phyloP scores from a whole-genome alignment of 2,113 vertebrate species.

The Thunnus thynnus region DNA sequence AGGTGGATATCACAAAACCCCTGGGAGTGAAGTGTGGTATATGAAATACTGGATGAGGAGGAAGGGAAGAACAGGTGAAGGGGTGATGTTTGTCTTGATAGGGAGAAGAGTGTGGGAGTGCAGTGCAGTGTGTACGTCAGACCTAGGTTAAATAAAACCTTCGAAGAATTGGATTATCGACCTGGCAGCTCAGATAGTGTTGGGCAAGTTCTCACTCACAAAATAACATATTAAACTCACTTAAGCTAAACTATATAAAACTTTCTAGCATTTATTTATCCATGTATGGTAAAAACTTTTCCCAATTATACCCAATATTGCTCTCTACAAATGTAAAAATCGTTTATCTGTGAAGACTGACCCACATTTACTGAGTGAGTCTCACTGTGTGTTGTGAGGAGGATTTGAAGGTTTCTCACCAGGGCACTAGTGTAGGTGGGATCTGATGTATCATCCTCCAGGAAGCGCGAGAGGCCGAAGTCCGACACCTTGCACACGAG shows the following conservation, averaged over 20 bases:
- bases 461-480: constrained; percentile 96
- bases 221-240: background rate
- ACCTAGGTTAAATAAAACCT: constrained; percentile 30
- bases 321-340: no score
- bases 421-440: constrained; percentile 98
- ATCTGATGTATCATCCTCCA: constrained; percentile 97
- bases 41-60: constrained; percentile 50
- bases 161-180: background rate
- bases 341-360: background rate
- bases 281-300: no score
- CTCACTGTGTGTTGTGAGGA: background rate
- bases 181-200: background rate
- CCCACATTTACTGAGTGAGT: background rate
- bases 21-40: constrained; percentile 47
- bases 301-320: no score
- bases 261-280: no score
- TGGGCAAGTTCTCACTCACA: background rate
- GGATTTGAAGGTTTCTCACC: constrained; percentile 81
- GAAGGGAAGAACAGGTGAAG: constrained; percentile 56
- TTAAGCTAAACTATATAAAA: background rate
- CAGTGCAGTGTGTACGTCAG: background rate
- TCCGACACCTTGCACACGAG: constrained; percentile 99
- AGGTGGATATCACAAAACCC: constrained; percentile 60
- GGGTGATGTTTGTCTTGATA: constrained; percentile 37
- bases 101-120: constrained; percentile 25